Evolutionary conservation across 2,888 invertebrate species (phyloP).

Genomic region (Stenodema calcarata): DNA sequence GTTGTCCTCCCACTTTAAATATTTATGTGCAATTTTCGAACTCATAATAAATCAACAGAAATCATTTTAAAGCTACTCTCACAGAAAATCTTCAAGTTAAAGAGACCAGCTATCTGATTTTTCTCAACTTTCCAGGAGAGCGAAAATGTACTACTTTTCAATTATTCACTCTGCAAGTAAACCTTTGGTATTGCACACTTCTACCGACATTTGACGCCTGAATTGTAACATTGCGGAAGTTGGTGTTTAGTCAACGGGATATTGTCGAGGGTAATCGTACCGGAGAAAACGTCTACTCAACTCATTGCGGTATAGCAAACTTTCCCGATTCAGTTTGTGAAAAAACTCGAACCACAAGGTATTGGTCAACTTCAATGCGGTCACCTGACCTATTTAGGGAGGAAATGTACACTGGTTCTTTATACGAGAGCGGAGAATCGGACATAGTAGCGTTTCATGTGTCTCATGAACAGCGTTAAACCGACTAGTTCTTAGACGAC

Average conservation of each 20-base stretch:
- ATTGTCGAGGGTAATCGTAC: background rate
- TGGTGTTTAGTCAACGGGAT: background rate
- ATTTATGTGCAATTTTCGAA: too few relatives aligned
- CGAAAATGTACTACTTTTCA: too few relatives aligned
- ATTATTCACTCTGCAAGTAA: too few relatives aligned
- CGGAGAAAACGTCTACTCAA: background rate
- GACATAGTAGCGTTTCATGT: background rate
- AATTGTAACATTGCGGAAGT: background rate
- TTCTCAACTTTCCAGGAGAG: too few relatives aligned
- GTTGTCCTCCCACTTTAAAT: too few relatives aligned
- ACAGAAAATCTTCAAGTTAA: too few relatives aligned
- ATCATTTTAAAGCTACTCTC: too few relatives aligned
- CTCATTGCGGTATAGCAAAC: background rate
- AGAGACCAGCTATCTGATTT: too few relatives aligned
- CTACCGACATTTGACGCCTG: too few relatives aligned
- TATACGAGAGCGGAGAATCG: background rate
- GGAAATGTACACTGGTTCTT: background rate
- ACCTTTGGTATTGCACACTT: too few relatives aligned
- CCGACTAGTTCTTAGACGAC: background rate
- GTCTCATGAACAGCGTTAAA: background rate
- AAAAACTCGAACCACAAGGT: background rate
- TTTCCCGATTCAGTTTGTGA: background rate
- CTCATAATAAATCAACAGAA: too few relatives aligned
- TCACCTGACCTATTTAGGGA: background rate
- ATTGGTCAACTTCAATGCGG: background rate